Evolutionary conservation across 2,113 vertebrate genomes (phyloP), one percentile per base, ranked within the genome.

Genomic region (Struthio camelus): DNA sequence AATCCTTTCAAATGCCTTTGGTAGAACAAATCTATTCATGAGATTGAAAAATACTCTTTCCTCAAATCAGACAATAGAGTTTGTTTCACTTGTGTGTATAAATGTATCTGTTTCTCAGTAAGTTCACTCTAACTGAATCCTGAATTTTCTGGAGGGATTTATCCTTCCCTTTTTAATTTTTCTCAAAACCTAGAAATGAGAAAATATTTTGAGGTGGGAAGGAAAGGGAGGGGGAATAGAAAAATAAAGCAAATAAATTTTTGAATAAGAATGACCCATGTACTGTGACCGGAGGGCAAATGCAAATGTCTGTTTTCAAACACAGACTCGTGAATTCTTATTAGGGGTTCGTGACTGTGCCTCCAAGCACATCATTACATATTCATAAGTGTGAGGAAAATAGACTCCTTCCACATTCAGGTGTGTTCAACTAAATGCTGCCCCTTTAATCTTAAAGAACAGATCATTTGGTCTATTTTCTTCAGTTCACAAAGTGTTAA

Each of bases 401-500:
- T 66, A 61, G 86, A 95, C 90, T 93, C 81, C 96, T 97, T 97
- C 87, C 96, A 96, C 94, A 95, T 90, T 95, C 97, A 94, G 97
- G 97, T 96, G 96, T 95, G 97, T 97, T 93, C 95, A 91, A 80
- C 95, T 89, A 94, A 87, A 93, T 81, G 54, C 90, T n/a, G 88
- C 83, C 96, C 90, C 93, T 96, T 91, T 95, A 83, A 94, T 97
- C 94, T 86, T 76, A 94, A 95, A 93, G 90, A 94, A 92, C 86
- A 91, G 86, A 90, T 97, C 86, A 76, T 90, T 87, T 79, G 93
- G 95, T 93, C 94, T 86, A 92, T 96, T 97, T 91, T 87, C 97
- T 97, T 97, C 97, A 96, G 97, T 95, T 94, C 97, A 97, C 94
- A 98, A 98, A 98, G 98, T 85, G 98, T 98, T 98, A 98, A 98